Evolutionary conservation across 2,888 invertebrate species (phyloP).

Genomic region (Cephus rjabovi): DNA sequence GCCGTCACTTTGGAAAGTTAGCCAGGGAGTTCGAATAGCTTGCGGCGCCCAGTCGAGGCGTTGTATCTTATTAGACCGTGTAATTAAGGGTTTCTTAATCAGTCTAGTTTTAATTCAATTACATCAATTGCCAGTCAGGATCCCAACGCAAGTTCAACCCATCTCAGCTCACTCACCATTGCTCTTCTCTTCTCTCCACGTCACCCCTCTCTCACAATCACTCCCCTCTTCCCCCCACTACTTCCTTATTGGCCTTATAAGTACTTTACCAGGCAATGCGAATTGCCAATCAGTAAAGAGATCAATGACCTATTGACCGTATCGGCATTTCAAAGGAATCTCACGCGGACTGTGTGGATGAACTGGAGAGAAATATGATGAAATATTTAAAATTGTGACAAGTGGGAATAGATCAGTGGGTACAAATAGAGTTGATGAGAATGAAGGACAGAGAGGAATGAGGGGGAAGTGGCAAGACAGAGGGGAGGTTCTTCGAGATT

Average conservation of each 20-base stretch:
- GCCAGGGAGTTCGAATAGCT: not conserved
- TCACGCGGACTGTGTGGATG: not conserved
- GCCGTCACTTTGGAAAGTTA: not conserved
- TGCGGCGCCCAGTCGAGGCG: slow-evolving; percentile 8
- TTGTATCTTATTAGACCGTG: slow-evolving; percentile 28
- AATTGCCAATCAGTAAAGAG: not conserved
- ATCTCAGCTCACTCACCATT: slow-evolving; percentile 8
- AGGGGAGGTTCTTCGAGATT: slow-evolving; percentile 24
- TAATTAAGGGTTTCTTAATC: slow-evolving; percentile 43
- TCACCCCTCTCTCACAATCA: not conserved
- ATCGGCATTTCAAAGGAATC: not conserved
- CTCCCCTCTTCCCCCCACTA: slow-evolving; percentile 7
- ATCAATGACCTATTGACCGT: not conserved
- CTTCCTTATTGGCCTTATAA: not conserved
- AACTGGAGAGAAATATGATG: not conserved
- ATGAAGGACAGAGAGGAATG: not conserved
- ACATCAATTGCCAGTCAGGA: slow-evolving; percentile 25
- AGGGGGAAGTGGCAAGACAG: not conserved
- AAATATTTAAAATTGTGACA: not conserved
- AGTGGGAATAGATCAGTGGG: not conserved
- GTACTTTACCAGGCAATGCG: not conserved
- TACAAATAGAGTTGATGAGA: not conserved
- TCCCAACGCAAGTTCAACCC: slow-evolving; percentile 1
- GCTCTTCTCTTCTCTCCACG: slow-evolving; percentile 13
- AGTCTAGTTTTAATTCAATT: slow-evolving; percentile 41